Percentiles rank a stretch among this genome's conserved stretches.
phyloP scores from a whole-genome alignment of 2,113 vertebrate genomes.

The Oxygymnocypris stewartii region DNA sequence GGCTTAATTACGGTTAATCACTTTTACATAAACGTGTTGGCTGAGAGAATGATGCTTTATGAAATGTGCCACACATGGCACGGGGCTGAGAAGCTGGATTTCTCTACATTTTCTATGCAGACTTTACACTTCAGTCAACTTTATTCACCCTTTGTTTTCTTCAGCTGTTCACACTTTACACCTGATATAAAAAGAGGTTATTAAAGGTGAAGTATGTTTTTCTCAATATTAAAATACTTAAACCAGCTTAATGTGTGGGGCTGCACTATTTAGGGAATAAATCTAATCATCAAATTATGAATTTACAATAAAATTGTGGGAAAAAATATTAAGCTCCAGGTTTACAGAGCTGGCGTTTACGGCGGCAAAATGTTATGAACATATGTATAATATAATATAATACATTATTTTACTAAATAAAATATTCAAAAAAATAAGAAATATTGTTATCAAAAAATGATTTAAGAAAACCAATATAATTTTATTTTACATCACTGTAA shows the following conservation, averaged over 20 bases:
- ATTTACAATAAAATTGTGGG: too few species aligned
- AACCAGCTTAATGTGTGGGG: background rate
- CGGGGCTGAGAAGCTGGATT: slow-evolving; percentile 52
- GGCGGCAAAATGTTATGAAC: background rate
- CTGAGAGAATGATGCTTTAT: slow-evolving; percentile 88
- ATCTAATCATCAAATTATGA: too few species aligned
- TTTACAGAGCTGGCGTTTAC: background rate
- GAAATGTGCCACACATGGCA: slow-evolving; percentile 85
- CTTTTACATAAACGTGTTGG: slow-evolving; percentile 99
- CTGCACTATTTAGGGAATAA: background rate
- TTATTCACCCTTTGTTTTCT: background rate
- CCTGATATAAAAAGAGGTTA: background rate
- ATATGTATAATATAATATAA: too few species aligned
- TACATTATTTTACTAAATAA: too few species aligned
- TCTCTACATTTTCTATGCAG: background rate
- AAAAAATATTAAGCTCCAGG: background rate
- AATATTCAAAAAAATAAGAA: too few species aligned
- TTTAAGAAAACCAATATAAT: background rate
- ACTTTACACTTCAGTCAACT: background rate
- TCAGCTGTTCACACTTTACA: background rate
- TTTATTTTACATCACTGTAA: background rate
- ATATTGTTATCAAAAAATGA: background rate
- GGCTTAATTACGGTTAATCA: slow-evolving; percentile 99
- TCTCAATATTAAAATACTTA: background rate
- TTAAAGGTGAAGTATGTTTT: background rate